These are phyloP conservation scores for Dipodomys stephensi DNA, from an alignment of 2,113 vertebrate species.

Conservation along the genomic window DNA sequence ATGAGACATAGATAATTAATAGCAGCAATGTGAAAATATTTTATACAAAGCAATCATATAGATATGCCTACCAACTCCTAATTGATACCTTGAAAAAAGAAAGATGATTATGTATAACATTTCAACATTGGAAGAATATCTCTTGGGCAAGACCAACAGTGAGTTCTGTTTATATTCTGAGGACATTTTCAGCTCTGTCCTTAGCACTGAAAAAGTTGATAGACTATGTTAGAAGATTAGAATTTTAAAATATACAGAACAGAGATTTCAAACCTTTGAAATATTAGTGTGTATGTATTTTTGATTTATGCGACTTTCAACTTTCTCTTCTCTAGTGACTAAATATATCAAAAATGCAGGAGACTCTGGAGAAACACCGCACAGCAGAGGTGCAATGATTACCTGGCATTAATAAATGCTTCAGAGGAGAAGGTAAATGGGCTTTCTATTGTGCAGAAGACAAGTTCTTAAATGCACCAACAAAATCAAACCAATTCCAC, in stretches of 20 bases:
- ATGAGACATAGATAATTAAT: not conserved
- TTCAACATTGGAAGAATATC: not conserved
- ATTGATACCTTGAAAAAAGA: not conserved
- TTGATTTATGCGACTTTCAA: slow-evolving; percentile 53
- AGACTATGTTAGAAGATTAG: not conserved
- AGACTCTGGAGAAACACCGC: slow-evolving; percentile 38
- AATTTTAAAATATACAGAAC: not conserved
- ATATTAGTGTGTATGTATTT: slow-evolving; percentile 22
- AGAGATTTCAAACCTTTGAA: slow-evolving; percentile 35
- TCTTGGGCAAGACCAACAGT: not conserved
- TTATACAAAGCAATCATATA: not conserved
- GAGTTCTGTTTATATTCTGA: not conserved
- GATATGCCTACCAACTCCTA: not conserved
- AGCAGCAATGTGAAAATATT: not conserved
- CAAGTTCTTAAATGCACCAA: not conserved
- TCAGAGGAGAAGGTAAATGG: slow-evolving; percentile 10
- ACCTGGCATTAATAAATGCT: slow-evolving; percentile 14
- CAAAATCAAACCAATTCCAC: slow-evolving; percentile 1
- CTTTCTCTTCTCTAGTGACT: not conserved
- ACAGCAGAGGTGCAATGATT: not conserved
- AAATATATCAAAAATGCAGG: slow-evolving; percentile 28
- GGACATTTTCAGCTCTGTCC: not conserved
- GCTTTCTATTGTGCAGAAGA: slow-evolving; percentile 16
- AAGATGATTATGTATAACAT: no score
- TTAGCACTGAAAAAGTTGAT: not conserved